Evolutionary conservation across 2,113 vertebrate species (phyloP), one percentile per base, ranked within the genome.

Genomic region (Cavia aperea): DNA sequence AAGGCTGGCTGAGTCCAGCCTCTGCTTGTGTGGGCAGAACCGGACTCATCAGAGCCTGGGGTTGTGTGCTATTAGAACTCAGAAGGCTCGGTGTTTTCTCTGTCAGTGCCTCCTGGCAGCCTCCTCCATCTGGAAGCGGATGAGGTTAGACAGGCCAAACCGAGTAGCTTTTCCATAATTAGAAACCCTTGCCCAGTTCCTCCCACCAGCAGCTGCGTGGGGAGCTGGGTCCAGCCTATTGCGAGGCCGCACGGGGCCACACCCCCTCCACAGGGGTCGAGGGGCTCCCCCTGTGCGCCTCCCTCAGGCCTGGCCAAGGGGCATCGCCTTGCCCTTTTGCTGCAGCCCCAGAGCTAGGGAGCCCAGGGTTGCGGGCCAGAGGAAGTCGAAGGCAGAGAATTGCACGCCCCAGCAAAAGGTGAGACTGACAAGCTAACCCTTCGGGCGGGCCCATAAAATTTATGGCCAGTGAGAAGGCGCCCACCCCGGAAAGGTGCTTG

Each of bases 111-210:
- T 83, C 89, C 95, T 36, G 81, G 81, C 89, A 95, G 73, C 91
- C 91, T 93, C 73, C 81, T 26, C 12, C 51, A 79, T 88, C 89
- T 91, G 93, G 89, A 93, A 93, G 79, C 1, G 0, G 49, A 79
- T 79, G 88, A 56, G 36, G 84, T 93, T 56, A 88, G 63, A 77
- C 94, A 78, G 73, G 84, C 81, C 92, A 94, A 86, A 70, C 63
- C 0, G 29, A 75, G 90, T 58, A 15, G 84, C 51, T 65, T 92
- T 93, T 96, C 95, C 88, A 72, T 31, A 91, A 90, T 95, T 96
- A 94, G 96, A 96, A 96, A 94, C 95, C 79, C 91, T 93, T 94
- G 95, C 95, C 56, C 58, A n/a, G 72, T 78, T 86, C 84, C 87
- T 93, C 65, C 92, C 62, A 63, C 0, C 4, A 54, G 83, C 60